Evolutionary conservation across 2,888 invertebrate genomes (phyloP).

Genomic region (Ischnura elegans): DNA sequence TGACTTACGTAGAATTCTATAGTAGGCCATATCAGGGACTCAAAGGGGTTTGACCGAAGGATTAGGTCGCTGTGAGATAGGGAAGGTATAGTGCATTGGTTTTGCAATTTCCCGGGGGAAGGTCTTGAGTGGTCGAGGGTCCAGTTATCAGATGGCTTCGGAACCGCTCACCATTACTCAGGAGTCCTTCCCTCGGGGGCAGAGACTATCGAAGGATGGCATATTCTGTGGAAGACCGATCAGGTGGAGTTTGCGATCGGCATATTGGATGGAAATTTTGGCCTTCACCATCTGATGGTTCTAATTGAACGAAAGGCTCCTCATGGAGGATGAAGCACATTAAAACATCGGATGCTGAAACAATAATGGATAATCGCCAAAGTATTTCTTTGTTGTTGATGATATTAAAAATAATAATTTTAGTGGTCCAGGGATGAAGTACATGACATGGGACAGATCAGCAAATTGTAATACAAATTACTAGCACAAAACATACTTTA

Average conservation of each 20-base stretch:
- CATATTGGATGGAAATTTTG: too few species aligned
- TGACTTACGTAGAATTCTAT: background rate
- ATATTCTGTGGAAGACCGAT: background rate
- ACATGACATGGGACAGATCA: too few species aligned
- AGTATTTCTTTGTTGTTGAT: too few species aligned
- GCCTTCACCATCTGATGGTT: too few species aligned
- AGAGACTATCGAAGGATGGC: background rate
- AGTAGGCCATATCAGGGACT: background rate
- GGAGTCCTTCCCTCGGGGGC: slow-evolving; percentile 15
- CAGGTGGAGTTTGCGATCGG: background rate
- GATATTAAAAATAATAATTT: too few species aligned
- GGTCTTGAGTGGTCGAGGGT: slow-evolving; percentile 24
- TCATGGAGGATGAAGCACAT: too few species aligned
- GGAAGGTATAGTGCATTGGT: background rate
- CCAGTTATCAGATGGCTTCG: slow-evolving; percentile 54
- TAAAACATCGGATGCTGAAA: too few species aligned
- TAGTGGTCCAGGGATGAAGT: too few species aligned
- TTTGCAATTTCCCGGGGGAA: background rate
- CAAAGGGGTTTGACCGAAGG: background rate
- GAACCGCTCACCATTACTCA: slow-evolving; percentile 32
- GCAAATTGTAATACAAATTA: too few species aligned
- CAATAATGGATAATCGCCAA: too few species aligned
- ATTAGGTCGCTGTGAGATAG: background rate
- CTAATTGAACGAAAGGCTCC: too few species aligned
- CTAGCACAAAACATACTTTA: too few species aligned